These are phyloP conservation scores for Anniella stebbinsi DNA, from an alignment of 2,797 vertebrate genomes.

Conservation along the genomic window DNA sequence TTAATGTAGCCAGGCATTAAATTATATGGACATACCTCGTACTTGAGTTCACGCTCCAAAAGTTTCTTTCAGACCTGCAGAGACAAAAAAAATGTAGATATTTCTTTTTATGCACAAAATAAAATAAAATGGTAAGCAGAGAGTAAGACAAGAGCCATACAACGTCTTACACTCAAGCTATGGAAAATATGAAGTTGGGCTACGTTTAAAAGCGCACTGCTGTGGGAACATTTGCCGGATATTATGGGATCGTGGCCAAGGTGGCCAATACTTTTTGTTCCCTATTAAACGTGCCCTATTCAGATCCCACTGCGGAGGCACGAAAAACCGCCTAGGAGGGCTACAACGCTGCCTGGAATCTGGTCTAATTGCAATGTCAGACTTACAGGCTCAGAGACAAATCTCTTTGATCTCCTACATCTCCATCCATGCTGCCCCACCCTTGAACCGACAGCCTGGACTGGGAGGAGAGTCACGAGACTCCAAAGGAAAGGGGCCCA, in stretches of 20 bases:
- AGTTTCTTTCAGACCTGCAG: constrained; percentile 79
- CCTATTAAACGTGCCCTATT: background rate
- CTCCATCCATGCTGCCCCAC: background rate
- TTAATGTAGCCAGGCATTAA: constrained; percentile 42
- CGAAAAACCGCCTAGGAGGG: background rate
- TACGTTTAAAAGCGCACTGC: too few species aligned
- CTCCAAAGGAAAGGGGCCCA: background rate
- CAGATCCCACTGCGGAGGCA: background rate
- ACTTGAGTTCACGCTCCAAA: constrained; percentile 81
- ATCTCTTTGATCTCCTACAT: too few species aligned
- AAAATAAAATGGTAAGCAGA: background rate
- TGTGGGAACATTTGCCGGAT: background rate
- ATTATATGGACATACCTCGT: constrained; percentile 78
- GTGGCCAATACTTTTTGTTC: background rate
- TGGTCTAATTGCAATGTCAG: background rate
- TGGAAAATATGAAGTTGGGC: background rate
- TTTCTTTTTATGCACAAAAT: too few species aligned
- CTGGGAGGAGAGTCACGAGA: background rate
- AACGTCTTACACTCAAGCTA: background rate
- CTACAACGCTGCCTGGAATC: background rate
- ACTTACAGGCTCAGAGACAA: background rate
- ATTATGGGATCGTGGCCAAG: background rate
- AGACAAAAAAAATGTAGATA: constrained; percentile 45
- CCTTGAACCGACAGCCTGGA: too few species aligned
- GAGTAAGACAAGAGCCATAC: constrained; percentile 20